Evolutionary conservation across 2,113 vertebrate genomes (phyloP).

Genomic region (Chauna torquata): DNA sequence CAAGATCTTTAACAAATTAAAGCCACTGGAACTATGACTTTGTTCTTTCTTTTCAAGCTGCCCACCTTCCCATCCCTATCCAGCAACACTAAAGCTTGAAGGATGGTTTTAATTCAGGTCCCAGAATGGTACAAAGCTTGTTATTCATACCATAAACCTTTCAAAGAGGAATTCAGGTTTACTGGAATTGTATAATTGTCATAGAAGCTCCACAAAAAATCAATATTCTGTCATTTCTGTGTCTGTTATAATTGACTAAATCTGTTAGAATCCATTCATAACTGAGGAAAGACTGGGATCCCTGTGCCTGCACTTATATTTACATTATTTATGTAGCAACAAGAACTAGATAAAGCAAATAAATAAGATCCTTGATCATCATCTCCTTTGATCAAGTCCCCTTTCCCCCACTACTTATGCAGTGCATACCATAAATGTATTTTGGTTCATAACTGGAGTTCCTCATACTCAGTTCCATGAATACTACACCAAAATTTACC

Average conservation of each 20-base stretch:
- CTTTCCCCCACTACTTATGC: neutral
- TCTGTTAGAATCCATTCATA: constrained; percentile 45
- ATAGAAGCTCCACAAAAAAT: neutral
- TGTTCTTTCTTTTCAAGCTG: constrained; percentile 37
- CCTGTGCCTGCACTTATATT: constrained; percentile 28
- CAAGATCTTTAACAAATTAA: constrained; percentile 55
- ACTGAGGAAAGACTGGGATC: constrained; percentile 37
- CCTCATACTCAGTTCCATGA: neutral
- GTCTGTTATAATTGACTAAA: constrained; percentile 25
- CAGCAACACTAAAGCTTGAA: neutral
- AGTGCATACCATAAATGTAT: neutral
- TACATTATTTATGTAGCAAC: constrained; percentile 65
- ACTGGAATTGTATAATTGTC: neutral
- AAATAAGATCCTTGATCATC: constrained; percentile 56
- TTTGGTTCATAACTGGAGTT: neutral
- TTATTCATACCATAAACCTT: neutral
- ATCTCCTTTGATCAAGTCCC: constrained; percentile 39
- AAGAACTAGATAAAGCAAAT: constrained; percentile 52
- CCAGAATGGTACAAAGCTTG: neutral
- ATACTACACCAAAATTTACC: neutral
- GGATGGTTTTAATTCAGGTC: constrained; percentile 45
- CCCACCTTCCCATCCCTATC: neutral
- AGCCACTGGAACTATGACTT: constrained; percentile 13
- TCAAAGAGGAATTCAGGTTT: neutral
- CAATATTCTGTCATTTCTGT: neutral